Evolutionary conservation across 2,113 vertebrate species (phyloP).

Genomic region (Calonectris borealis): DNA sequence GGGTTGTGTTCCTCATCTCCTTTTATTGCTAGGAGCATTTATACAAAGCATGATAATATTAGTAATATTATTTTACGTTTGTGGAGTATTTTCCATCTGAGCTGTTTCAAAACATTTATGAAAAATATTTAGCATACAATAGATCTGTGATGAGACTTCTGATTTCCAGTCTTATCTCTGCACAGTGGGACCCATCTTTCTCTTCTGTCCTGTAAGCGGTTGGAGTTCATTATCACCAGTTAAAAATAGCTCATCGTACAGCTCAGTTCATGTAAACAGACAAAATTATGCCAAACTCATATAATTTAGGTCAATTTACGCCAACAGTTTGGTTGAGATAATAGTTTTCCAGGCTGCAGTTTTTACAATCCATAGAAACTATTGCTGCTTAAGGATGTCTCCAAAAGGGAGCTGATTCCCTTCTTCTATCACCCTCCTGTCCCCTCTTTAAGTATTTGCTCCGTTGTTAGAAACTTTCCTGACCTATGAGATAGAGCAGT

Average conservation of each 20-base stretch:
- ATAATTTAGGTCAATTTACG: background rate
- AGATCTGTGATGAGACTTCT: background rate
- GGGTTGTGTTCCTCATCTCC: background rate
- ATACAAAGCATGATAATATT: background rate
- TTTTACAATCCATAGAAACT: background rate
- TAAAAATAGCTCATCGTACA: background rate
- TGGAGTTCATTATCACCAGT: background rate
- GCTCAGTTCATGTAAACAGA: background rate
- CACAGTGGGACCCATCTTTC: background rate
- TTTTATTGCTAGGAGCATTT: background rate
- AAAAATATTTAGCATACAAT: background rate
- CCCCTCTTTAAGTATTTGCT: background rate
- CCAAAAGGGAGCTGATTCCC: background rate
- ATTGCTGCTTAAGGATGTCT: background rate
- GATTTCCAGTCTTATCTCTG: background rate
- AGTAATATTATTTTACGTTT: background rate
- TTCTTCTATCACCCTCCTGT: background rate
- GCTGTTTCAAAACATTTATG: background rate
- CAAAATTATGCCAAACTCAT: background rate
- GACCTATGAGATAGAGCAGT: background rate
- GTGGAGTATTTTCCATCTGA: background rate
- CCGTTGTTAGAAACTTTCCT: background rate
- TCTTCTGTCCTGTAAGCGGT: background rate
- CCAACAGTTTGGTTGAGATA: background rate
- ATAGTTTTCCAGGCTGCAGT: background rate